Evolutionary conservation across 2,797 vertebrate genomes (phyloP), one percentile per base, ranked within the genome.

Genomic region (Enteromius unitaeniatus): DNA sequence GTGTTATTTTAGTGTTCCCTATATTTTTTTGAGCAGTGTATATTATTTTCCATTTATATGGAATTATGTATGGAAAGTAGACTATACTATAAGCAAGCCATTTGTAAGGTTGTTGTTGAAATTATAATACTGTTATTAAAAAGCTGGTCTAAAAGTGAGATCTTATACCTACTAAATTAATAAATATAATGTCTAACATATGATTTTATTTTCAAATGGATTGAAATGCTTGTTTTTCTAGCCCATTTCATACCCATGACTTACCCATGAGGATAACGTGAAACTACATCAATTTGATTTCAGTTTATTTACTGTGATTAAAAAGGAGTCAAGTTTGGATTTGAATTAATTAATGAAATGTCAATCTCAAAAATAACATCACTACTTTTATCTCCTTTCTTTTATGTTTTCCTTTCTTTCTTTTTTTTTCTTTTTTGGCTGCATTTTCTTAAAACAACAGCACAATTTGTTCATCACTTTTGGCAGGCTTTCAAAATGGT

Each of bases 401-500:
- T 17, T 6, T 19, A 3, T n/a, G 4, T 26, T 47, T 72, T 19
- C 7, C 1, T 17, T 47, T 72, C 10, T 31, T 31, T 31, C 2
- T 28, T 2, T 17, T 19, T 28, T 19, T 28, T 19, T 0, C 11
- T 40, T n/a, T 68, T 49, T 53, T 1, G 5, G 13, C 6, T 31
- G 9, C 1, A 28, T 58, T 26, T 42, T 53, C 51, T 58, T 15
- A 81, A 81, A 72, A 31, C 0, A 1, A 6, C 21, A 62, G 1
- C 37, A 37, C 28, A 65, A 51, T 17, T 65, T 53, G n/a, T n/a
- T 82, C 47, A 14, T 45, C 31, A 26, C 60, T 65, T 67, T 62
- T 55, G 26, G 47, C 47, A 68, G 6, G 49, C 49, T 47, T 77
- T 69, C 64, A 78, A 23, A 68, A 69, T 68, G 73, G 49, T 47